These are phyloP conservation scores for Penaeus japonicus DNA, from an alignment of 1,140 invertebrate genomes.

Conservation along the genomic window DNA sequence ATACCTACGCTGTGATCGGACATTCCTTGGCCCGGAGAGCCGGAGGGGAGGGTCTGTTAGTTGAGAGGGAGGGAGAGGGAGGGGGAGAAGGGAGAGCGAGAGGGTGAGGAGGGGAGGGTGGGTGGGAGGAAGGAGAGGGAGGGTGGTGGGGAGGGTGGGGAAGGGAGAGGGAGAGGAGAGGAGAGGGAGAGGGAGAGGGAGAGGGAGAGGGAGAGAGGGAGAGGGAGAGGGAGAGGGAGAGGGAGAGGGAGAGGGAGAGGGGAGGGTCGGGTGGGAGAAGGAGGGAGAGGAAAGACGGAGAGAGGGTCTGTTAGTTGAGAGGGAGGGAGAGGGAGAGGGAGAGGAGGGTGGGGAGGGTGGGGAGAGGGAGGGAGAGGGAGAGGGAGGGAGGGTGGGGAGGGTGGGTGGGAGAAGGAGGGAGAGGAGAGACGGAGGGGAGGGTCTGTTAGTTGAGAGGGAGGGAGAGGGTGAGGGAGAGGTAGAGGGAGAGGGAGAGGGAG, in stretches of 20 bases:
- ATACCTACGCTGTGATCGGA: neutral
- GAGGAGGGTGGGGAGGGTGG: neutral
- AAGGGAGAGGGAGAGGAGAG: neutral
- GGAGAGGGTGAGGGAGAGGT: neutral
- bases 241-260: neutral
- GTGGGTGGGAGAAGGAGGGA: neutral
- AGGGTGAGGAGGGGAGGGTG: neutral
- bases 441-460: too few relatives aligned
- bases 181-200: neutral
- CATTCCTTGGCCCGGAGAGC: too few relatives aligned
- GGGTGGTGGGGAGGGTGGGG: neutral
- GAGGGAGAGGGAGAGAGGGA: neutral
- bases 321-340: neutral
- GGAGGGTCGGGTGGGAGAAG: neutral
- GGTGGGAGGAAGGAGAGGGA: too few relatives aligned
- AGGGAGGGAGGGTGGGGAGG: neutral
- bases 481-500: neutral
- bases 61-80: neutral
- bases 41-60: neutral
- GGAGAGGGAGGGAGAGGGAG: neutral
- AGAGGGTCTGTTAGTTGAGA: too few relatives aligned
- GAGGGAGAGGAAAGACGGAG: neutral
- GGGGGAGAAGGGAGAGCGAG: neutral
- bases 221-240: neutral
- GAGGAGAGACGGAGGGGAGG: neutral